A percentile compares a stretch with the other conserved stretches of the same genome.
Conservation (phyloP, 23 tunicate species). For the Trididemnum clinides region DNA sequence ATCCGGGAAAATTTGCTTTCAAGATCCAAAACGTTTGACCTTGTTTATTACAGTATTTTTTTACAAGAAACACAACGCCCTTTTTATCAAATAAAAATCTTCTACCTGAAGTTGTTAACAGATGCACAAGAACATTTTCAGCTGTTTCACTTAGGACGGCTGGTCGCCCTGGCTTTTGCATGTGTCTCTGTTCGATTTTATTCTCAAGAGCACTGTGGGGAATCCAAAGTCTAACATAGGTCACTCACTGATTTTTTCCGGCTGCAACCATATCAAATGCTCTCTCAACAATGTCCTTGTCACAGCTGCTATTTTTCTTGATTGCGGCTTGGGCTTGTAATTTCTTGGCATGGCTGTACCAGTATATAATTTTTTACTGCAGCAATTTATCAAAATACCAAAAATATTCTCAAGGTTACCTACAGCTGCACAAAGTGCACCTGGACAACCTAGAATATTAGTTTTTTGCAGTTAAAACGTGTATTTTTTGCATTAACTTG, state of each 20-base stretch:
- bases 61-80: neutral
- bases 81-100: neutral
- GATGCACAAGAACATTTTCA: neutral
- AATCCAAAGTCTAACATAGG: neutral
- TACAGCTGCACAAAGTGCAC: neutral
- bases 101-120: neutral
- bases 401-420: neutral
- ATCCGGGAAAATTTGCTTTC: neutral
- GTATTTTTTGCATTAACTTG: neutral
- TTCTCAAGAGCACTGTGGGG: neutral
- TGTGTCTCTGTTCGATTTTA: neutral
- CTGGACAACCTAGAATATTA: neutral
- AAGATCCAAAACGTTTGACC: neutral
- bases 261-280: neutral
- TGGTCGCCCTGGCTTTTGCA: neutral
- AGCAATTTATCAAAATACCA: neutral
- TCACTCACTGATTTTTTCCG: neutral
- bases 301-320: neutral
- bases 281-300: neutral
- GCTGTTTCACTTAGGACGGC: neutral
- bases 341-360: neutral
- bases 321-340: neutral
- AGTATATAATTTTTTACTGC: neutral
- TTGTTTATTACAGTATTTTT: neutral
- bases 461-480: neutral